These are phyloP conservation scores for Kryptolebias ocellatus DNA, from an alignment of 2,797 vertebrate genomes.

Conservation along the genomic window DNA sequence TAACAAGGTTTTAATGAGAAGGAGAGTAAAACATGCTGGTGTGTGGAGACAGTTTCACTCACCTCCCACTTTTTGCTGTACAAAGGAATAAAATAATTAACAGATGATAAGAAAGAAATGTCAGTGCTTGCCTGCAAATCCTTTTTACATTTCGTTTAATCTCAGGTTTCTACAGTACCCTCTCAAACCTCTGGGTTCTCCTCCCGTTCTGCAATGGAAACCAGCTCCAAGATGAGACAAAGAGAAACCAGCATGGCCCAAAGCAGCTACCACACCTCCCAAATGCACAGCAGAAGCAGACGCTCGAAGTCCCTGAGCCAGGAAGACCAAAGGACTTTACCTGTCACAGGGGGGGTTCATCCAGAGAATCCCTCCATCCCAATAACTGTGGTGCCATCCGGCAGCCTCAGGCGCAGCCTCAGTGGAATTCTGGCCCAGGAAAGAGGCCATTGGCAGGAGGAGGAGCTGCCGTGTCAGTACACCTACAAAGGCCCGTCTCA, in stretches of 20 bases:
- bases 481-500: slow-evolving; percentile 90
- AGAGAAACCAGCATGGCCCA: slow-evolving; percentile 45
- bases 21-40: slow-evolving; percentile 3
- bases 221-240: slow-evolving; percentile 74
- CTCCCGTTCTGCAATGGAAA: slow-evolving; percentile 88
- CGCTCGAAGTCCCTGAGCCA: slow-evolving; percentile 71
- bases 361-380: slow-evolving; percentile 56
- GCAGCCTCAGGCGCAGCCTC: slow-evolving; percentile 75
- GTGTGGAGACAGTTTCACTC: neutral
- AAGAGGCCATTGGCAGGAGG: slow-evolving; percentile 61
- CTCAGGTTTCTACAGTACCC: slow-evolving; percentile 74
- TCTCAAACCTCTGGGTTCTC: slow-evolving; percentile 82
- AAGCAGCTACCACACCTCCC: slow-evolving; percentile 46
- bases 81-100: neutral
- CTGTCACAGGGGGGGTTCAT: slow-evolving; percentile 23
- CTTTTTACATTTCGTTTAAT: slow-evolving; percentile 12
- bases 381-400: slow-evolving; percentile 28
- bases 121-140: neutral
- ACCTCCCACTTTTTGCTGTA: neutral
- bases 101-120: neutral
- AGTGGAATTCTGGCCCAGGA: slow-evolving; percentile 77
- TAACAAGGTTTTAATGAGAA: neutral
- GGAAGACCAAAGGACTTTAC: slow-evolving; percentile 56
- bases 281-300: slow-evolving; percentile 58
- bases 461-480: slow-evolving; percentile 71